Evolutionary conservation across 2,113 vertebrate genomes (phyloP).

Genomic region (Neogale vison): DNA sequence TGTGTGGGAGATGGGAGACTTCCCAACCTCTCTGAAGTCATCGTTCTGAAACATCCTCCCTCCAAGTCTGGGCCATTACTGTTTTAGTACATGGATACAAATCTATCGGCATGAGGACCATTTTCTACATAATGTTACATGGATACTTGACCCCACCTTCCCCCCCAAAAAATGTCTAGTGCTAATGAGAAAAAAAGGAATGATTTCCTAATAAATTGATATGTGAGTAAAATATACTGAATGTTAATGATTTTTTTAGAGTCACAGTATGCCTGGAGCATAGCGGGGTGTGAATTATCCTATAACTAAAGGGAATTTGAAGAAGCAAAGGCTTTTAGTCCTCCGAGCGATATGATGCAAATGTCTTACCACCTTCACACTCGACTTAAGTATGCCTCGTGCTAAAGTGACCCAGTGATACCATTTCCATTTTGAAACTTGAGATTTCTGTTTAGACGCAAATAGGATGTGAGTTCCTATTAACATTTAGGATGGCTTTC

Average conservation of each 20-base stretch:
- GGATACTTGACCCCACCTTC: not conserved
- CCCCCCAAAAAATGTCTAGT: not conserved
- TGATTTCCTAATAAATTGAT: constrained; percentile 27
- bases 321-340: not conserved
- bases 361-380: not conserved
- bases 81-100: not conserved
- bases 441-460: not conserved
- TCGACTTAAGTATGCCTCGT: not conserved
- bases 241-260: not conserved
- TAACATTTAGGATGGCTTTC: not conserved
- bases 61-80: not conserved
- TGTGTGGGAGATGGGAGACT: not conserved
- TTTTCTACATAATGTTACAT: constrained; percentile 32
- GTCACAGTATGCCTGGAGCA: not conserved
- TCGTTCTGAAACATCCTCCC: not conserved
- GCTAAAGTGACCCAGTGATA: not conserved
- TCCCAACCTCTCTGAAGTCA: not conserved
- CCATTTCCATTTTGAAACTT: not conserved
- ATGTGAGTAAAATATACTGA: not conserved
- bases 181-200: not conserved
- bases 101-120: not conserved
- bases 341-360: not conserved
- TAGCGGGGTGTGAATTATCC: not conserved
- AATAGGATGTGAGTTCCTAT: not conserved
- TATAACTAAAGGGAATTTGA: not conserved